A percentile compares a stretch with the other conserved stretches of the same genome.
Conservation (phyloP, 2,113 vertebrate genomes). For the Sterna hirundo region DNA sequence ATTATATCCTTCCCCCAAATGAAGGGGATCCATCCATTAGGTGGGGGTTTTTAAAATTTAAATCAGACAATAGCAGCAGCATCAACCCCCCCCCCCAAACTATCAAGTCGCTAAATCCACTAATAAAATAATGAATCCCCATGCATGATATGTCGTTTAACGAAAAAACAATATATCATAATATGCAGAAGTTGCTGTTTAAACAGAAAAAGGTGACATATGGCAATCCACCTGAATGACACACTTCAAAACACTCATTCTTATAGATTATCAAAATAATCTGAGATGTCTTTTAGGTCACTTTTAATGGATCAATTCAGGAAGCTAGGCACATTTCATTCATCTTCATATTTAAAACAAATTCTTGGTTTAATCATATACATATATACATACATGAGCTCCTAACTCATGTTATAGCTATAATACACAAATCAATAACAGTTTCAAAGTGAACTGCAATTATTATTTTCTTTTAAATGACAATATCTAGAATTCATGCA, state of each 20-base stretch:
- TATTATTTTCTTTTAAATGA: neutral
- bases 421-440: neutral
- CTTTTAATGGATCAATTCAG: neutral
- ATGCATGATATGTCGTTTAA: neutral
- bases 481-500: neutral
- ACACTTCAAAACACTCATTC: neutral
- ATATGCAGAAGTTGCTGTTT: neutral
- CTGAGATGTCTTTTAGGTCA: neutral
- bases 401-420: neutral
- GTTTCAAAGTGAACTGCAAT: neutral
- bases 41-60: neutral
- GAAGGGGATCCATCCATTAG: neutral
- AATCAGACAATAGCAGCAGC: neutral
- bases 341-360: neutral
- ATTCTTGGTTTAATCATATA: neutral
- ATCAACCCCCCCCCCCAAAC: neutral
- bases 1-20: neutral
- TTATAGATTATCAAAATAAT: neutral
- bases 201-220: neutral
- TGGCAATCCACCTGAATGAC: neutral
- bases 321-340: conserved; percentile 8
- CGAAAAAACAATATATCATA: neutral
- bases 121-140: neutral
- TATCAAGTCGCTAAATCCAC: neutral
- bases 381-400: neutral